Percentiles rank a stretch among this genome's conserved stretches.
These are phyloP conservation scores for Tenthredo notha DNA, from an alignment of 2,888 invertebrate genomes.

Conservation along the genomic window DNA sequence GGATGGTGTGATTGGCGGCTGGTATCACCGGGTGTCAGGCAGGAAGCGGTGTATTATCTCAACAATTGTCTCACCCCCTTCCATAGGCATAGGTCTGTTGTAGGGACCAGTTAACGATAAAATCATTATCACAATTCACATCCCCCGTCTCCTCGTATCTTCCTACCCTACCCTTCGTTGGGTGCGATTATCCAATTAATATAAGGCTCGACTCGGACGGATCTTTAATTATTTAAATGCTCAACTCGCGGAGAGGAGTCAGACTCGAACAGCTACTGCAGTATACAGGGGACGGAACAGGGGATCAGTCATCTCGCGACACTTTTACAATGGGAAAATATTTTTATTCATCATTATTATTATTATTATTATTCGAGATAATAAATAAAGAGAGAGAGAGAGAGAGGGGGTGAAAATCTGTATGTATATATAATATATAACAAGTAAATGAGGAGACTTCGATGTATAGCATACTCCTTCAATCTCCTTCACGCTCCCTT, in stretches of 20 bases:
- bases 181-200: slow-evolving; percentile 77
- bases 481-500: background rate
- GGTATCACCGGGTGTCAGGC: slow-evolving; percentile 76
- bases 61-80: slow-evolving; percentile 76
- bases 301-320: too few species aligned
- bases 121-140: slow-evolving; percentile 75
- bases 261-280: too few species aligned
- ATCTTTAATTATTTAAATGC: slow-evolving; percentile 76
- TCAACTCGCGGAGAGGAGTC: background rate
- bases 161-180: slow-evolving; percentile 56
- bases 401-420: too few species aligned
- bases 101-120: slow-evolving; percentile 70
- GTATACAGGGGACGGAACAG: too few species aligned
- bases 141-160: slow-evolving; percentile 49
- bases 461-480: background rate
- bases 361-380: too few species aligned
- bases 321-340: too few species aligned
- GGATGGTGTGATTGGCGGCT: background rate
- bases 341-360: too few species aligned
- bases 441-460: background rate
- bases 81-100: slow-evolving; percentile 54
- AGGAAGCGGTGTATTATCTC: slow-evolving; percentile 78
- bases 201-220: slow-evolving; percentile 70
- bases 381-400: too few species aligned
- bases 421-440: background rate